Base-by-base conservation (phyloP, 2,888 invertebrate species). In the Clunio marinus region DNA sequence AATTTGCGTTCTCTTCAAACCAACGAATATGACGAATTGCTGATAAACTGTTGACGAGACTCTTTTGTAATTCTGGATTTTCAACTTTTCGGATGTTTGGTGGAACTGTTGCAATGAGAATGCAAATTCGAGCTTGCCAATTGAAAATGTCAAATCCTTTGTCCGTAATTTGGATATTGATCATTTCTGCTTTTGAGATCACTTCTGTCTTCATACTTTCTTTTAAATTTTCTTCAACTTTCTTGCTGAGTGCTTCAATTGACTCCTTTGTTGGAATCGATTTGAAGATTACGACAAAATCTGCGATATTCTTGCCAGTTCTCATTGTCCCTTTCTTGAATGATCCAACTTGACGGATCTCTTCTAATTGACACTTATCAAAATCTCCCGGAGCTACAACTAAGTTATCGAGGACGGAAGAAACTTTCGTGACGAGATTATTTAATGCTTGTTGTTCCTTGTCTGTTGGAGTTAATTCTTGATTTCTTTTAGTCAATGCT, bases 1-100 rank as follows among this genome's bases (percentile, higher is more conserved):
- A 96, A 78, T 97, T 93, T 95, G 95, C 96, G 75, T 96, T 96
- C 77, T 97, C 97, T 76, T 97, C 97, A 77, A 97, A 97, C 98
- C 98, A 99, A 27, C 96, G 86, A 70, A 94, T 92, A 78, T 98
- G 98, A 25, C 96, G 84, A 70, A 98, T 95, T 0, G 96, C 94
- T 0, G 95, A 93, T 74, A 96, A 81, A 77, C 97, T 96, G 68
- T 91, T 88, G 78, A 90, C 88, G 81, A 96, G 88, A 46, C 90
- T 83, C 76, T 88, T 88, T 73, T 88, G 88, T 1, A 87, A 87
- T 76, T 94, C 95, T 0, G 96, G 88, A 45, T 46, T 63, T 76
- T 98, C 97, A 66, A 98, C 79, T 76, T 96, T 96, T 69, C 93
- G 85, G 71, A 96, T 82, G 79, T 98, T 97, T 76, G 93, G 93